Conservation (phyloP, 64 coral and sea anemone genomes). For the Trachythela sp. region DNA sequence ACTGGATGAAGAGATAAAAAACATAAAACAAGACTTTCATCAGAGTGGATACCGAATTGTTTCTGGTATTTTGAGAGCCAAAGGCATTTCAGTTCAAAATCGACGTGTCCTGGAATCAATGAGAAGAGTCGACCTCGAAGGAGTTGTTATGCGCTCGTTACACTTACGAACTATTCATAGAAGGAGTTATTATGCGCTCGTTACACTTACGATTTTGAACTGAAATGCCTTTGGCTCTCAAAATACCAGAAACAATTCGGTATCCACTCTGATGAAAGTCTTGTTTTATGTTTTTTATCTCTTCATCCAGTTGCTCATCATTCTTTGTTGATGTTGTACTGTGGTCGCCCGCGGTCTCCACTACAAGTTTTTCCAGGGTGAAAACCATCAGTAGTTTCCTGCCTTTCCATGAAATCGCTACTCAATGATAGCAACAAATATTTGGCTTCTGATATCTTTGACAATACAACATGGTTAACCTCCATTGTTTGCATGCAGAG, state of each 20-base stretch:
- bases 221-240: conserved; percentile 5
- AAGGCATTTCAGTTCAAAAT: not conserved
- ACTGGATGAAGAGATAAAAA: not conserved
- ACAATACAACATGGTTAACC: not conserved
- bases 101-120: not conserved
- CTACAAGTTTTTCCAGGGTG: not conserved
- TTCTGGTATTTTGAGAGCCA: conserved; percentile 10
- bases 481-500: conserved; percentile 12
- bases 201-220: conserved; percentile 11
- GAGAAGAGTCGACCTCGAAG: conserved; percentile 22
- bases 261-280: conserved; percentile 1
- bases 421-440: not conserved
- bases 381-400: not conserved
- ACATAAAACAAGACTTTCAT: not conserved
- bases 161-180: not conserved
- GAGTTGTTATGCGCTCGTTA: not conserved
- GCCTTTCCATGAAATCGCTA: not conserved
- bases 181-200: conserved; percentile 21
- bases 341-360: not conserved
- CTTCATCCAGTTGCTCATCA: not conserved
- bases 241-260: not conserved
- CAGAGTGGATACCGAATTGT: not conserved
- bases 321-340: conserved; percentile 8
- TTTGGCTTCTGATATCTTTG: not conserved
- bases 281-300: not conserved